Evolutionary conservation across 1,140 invertebrate species (phyloP), one percentile per base, ranked within the genome.

Genomic region (Aleiodes sp.): DNA sequence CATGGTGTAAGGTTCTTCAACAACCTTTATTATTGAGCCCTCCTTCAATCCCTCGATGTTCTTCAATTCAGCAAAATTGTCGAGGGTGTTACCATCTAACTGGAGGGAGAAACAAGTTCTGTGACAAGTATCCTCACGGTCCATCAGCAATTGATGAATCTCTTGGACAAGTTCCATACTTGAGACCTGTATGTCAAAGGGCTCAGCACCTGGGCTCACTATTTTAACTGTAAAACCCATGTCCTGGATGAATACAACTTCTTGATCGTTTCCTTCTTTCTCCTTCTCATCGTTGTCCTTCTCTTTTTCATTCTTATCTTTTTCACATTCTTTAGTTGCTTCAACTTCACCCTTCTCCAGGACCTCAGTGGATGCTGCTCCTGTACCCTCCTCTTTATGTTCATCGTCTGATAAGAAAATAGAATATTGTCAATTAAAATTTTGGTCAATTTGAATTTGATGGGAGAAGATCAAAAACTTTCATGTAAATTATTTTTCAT

Each of bases 1-100:
- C 88, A 99, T 96, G 28, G 97, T 99, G 80, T 99, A 99, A 0
- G 96, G 96, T 78, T 99, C 98, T 88, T 95, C 94, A 2, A 96
- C 92, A 4, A 95, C 92, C 87, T 96, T 97, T 61, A 99, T 96
- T 29, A 96, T 88, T 7, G 96, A 97, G 4, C 95, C 96, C 82
- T 99, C 96, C 84, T 98, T 96, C 4, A 99, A 86, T 0, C 96
- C 94, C 78, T 98, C 96, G 76, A 99, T 96, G 81, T 93, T 96
- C 84, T 99, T 99, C 24, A 99, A 84, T 86, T 99, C 98, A 8
- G 96, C 95, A 88, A 99, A 99, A 84, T 99, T 98, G 82, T 99
- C 98, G 41, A 99, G 87, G 2, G 95, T 97, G 59, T 93, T 91
- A 8, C 95, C 95, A 79, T 98, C 96, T 4, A 99, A 86, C 86